These are phyloP conservation scores for Popillia japonica DNA, from an alignment of 1,140 invertebrate genomes.

Conservation along the genomic window DNA sequence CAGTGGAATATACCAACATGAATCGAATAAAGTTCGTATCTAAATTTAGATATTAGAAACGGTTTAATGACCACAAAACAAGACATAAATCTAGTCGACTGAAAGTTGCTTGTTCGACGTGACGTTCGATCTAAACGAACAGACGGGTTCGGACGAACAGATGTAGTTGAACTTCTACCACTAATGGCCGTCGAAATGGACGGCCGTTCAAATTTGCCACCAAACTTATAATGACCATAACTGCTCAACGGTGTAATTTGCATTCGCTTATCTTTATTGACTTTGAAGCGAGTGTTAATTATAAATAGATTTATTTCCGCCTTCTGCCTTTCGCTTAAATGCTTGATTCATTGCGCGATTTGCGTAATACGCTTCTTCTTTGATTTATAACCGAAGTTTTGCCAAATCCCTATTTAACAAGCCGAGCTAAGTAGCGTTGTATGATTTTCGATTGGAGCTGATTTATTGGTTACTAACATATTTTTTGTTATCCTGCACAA, in stretches of 20 bases:
- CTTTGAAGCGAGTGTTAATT: slow-evolving; percentile 4
- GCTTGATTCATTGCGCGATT: background rate
- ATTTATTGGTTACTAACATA: too few species aligned
- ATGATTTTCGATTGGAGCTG: too few species aligned
- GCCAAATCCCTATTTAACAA: too few species aligned
- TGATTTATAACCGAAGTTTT: background rate
- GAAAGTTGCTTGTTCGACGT: slow-evolving; percentile 5
- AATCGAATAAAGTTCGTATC: background rate
- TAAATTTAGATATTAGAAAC: background rate
- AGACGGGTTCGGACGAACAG: background rate
- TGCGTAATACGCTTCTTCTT: background rate
- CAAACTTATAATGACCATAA: slow-evolving; percentile 11
- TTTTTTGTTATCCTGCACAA: too few species aligned
- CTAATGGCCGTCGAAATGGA: background rate
- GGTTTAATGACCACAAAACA: slow-evolving; percentile 7
- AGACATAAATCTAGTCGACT: slow-evolving; percentile 5
- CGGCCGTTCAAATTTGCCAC: background rate
- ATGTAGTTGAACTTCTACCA: background rate
- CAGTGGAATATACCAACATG: background rate
- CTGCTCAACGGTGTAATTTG: background rate
- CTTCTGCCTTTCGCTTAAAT: background rate
- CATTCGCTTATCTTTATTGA: slow-evolving; percentile 5
- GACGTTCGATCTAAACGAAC: background rate
- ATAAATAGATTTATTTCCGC: background rate
- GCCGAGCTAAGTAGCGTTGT: too few species aligned